Base-by-base conservation (phyloP, 2,888 invertebrate species). In the Corythucha ciliata region DNA sequence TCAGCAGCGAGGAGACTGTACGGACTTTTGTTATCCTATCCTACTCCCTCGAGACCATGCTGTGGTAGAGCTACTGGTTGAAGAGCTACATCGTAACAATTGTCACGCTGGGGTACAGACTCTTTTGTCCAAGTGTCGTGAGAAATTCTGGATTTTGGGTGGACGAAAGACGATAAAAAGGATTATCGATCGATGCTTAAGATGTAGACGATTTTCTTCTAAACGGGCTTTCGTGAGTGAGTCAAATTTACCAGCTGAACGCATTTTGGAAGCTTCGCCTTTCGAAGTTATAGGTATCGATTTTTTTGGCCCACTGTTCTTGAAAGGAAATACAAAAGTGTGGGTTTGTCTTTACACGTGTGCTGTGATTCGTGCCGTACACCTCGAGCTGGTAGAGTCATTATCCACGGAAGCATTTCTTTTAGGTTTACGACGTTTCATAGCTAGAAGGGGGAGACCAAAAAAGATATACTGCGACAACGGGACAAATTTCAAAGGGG, bases 301-400 rank as follows among this genome's bases (percentile, higher is more conserved):
- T 21, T 39, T 39, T 21, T 56, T 56, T 12, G 54, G 57, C 8
- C 52, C 57, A 5, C 22, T 57, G 5, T 56, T 40, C 40, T 18
- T 56, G 4, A 52, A 39, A 26, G 48, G 42, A 46, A 48, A 48
- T 7, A n/a, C 49, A n/a, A 64, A 65, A 40, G 60, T 56, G 4
- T 68, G 64, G 63, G 58, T 69, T 8, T 57, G 60, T 12, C 29
- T 70, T 5, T 65, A 63, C 50, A 69, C 68, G 0, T 70, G 69
- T 60, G 65, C 68, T 1, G 59, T 66, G 0, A 68, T 65, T 29
- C 53, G 67, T n/a, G 62, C 63, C 0, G 57, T 69, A 4, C 68
- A 69, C 55, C 52, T 71, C 5, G 68, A 69, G 57, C 21, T 67
- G 3, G 59, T 65, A 1, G 52, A 47, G 0, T 59, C 63, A 8